phyloP scores from a whole-genome alignment of 2,888 invertebrate genomes.

The Orchesellides sinensis region DNA sequence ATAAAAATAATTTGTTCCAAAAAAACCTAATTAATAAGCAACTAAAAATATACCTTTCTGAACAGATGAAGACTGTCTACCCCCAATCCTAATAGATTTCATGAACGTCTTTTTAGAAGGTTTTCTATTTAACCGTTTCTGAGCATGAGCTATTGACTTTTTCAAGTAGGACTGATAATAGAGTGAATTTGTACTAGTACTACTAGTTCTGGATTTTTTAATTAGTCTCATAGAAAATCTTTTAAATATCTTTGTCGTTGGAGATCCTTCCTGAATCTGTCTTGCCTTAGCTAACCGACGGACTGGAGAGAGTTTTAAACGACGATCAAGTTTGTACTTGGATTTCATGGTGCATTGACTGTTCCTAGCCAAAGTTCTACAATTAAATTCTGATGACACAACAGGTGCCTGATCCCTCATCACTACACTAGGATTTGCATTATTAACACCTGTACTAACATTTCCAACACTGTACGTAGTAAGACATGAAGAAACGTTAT shows the following conservation, averaged over 20 bases:
- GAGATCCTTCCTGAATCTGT: background rate
- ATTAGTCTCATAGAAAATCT: constrained; percentile 46
- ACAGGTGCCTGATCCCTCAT: background rate
- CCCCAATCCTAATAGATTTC: background rate
- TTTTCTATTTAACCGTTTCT: background rate
- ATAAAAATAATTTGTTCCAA: too few species aligned
- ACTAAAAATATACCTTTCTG: background rate
- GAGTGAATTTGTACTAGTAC: too few species aligned
- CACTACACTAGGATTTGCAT: background rate
- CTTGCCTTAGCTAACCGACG: background rate
- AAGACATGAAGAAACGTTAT: background rate
- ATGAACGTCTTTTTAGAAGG: background rate
- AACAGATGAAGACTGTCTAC: background rate
- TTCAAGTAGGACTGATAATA: background rate
- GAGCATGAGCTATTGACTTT: constrained; percentile 8
- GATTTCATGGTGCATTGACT: constrained; percentile 9
- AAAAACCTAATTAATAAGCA: too few species aligned
- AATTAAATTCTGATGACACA: background rate
- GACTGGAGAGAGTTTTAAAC: background rate
- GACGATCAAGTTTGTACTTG: constrained; percentile 46
- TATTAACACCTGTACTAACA: background rate
- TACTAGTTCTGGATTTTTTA: background rate
- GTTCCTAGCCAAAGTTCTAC: background rate
- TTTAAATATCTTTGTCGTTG: constrained; percentile 29
- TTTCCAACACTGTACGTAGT: background rate